phyloP scores from a whole-genome alignment of 2,797 vertebrate species.

The Pseudochaenichthys georgianus region DNA sequence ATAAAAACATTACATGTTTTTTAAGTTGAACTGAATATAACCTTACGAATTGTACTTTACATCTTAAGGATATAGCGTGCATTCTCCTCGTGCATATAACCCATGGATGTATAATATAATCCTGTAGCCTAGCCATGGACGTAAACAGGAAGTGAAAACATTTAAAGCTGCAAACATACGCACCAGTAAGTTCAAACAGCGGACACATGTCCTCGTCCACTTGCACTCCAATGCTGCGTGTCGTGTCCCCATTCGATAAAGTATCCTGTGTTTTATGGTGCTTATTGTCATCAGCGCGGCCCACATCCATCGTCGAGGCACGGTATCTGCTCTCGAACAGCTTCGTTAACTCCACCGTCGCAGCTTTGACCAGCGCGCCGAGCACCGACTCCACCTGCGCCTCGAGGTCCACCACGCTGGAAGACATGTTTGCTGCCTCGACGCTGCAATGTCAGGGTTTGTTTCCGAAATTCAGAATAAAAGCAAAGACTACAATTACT shows the following conservation, averaged over 20 bases:
- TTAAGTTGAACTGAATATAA: background rate
- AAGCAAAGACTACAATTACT: background rate
- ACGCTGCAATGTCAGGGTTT: background rate
- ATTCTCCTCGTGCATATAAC: background rate
- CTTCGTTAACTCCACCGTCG: conserved; percentile 80
- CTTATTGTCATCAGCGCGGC: conserved; percentile 3
- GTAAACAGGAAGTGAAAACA: conserved; percentile 38
- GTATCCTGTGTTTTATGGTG: background rate
- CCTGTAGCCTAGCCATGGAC: background rate
- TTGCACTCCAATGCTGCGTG: conserved; percentile 82
- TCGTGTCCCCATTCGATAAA: background rate
- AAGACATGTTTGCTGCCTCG: conserved; percentile 63
- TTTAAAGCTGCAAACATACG: conserved; percentile 9
- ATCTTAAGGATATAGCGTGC: background rate
- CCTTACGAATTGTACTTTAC: background rate
- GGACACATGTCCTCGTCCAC: conserved; percentile 53
- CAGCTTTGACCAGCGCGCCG: conserved; percentile 77
- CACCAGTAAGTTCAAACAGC: conserved; percentile 40
- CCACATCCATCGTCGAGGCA: conserved; percentile 31
- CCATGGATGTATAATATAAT: background rate
- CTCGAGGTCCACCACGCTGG: conserved; percentile 66
- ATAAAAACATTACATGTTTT: no score
- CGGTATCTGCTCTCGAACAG: conserved; percentile 82
- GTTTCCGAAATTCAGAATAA: accelerated
- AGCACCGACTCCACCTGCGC: conserved; percentile 82